Evolutionary conservation across 1,140 invertebrate genomes (phyloP).

Genomic region (Thaumatotibia leucotreta): DNA sequence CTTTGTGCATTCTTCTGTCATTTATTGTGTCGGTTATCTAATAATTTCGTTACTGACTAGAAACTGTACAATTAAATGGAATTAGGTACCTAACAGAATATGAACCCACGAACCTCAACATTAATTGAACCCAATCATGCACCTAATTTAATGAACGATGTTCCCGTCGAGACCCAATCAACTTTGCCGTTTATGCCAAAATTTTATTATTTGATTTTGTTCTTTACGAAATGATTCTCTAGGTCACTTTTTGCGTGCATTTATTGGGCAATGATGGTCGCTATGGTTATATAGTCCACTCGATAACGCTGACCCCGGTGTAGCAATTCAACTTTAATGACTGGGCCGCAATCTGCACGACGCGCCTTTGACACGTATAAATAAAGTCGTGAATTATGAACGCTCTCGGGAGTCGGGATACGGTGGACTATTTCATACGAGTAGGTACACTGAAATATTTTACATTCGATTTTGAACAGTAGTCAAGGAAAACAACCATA

Average conservation of each 20-base stretch:
- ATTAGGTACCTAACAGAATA: background rate
- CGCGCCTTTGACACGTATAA: background rate
- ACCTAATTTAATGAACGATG: background rate
- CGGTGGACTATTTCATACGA: background rate
- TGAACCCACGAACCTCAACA: background rate
- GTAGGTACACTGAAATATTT: background rate
- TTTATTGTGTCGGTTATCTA: too few species aligned
- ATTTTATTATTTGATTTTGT: background rate
- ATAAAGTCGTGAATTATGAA: background rate
- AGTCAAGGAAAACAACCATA: too few species aligned
- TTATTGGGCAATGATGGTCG: background rate
- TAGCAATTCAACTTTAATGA: constrained; percentile 54
- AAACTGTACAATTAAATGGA: too few species aligned
- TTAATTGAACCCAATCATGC: background rate
- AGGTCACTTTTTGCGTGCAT: background rate
- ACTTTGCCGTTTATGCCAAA: background rate
- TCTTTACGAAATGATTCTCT: background rate
- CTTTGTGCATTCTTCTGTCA: too few species aligned
- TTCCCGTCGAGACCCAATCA: background rate
- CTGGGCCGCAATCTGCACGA: constrained; percentile 23
- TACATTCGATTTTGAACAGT: too few species aligned
- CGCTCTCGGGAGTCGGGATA: background rate
- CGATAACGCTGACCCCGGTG: constrained; percentile 33
- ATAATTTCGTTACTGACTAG: too few species aligned
- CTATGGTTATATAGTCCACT: background rate